These are phyloP conservation scores for Sciurus vulgaris DNA, from an alignment of 2,797 vertebrate genomes.

Conservation along the genomic window DNA sequence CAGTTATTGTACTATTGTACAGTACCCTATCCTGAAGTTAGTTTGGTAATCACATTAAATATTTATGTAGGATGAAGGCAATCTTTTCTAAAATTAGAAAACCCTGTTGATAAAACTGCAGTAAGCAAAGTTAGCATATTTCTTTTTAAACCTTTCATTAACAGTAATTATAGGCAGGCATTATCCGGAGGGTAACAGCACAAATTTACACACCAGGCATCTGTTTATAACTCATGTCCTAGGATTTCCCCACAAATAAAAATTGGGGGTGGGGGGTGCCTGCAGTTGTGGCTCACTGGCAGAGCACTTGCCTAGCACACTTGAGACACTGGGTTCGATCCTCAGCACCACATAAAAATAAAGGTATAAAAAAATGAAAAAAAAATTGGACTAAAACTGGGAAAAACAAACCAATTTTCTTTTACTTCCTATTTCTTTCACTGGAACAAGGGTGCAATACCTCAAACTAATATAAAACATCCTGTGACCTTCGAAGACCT, in stretches of 20 bases:
- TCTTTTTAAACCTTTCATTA: neutral
- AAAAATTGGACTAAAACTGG: neutral
- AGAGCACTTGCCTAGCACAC: too few species aligned
- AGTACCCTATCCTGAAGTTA: neutral
- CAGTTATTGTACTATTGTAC: neutral
- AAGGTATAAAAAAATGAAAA: too few species aligned
- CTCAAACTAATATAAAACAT: neutral
- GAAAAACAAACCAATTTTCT: neutral
- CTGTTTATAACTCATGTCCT: neutral
- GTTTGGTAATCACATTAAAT: neutral
- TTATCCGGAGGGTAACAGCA: neutral
- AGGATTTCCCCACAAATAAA: neutral
- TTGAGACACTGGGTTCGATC: too few species aligned
- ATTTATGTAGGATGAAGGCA: too few species aligned
- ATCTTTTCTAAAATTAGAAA: neutral
- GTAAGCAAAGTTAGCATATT: too few species aligned
- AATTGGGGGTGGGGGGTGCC: too few species aligned
- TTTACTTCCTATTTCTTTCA: neutral
- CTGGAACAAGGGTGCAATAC: neutral
- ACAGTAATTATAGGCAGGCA: neutral
- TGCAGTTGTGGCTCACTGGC: too few species aligned
- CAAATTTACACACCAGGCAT: neutral
- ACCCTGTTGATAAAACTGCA: neutral
- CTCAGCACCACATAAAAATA: too few species aligned
- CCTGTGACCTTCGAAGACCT: neutral